phyloP scores from a whole-genome alignment of 1,140 invertebrate species.

The Brachionus koreanus region DNA sequence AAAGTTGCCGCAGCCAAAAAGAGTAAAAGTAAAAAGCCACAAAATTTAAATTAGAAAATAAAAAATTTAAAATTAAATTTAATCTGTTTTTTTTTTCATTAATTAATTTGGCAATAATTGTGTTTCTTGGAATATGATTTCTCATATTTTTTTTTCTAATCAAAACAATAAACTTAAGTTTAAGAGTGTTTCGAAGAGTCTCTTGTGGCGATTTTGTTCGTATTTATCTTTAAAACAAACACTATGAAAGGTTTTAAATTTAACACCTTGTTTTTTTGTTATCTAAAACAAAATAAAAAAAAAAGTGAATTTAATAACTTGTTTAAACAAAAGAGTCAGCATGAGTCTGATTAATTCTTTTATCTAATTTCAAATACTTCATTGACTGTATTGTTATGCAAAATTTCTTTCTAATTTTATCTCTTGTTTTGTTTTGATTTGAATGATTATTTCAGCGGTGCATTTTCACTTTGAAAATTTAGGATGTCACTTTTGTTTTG shows the following conservation, averaged over 20 bases:
- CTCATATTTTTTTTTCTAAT: not conserved
- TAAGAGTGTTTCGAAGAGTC: not conserved
- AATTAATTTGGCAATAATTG: not conserved
- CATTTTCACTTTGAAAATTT: too few relatives aligned
- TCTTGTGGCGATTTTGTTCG: not conserved
- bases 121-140: not conserved
- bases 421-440: not conserved
- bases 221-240: not conserved
- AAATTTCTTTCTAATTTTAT: not conserved
- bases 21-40: constrained; percentile 8
- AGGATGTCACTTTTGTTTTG: too few relatives aligned
- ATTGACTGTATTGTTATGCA: not conserved
- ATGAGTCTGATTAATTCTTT: not conserved
- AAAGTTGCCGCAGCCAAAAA: constrained; percentile 27
- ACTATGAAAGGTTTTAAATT: not conserved
- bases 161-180: not conserved
- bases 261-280: not conserved
- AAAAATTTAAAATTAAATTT: not conserved
- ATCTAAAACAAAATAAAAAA: not conserved
- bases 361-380: not conserved
- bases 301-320: not conserved
- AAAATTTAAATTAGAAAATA: not conserved
- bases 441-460: too few relatives aligned
- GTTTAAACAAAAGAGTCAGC: not conserved
- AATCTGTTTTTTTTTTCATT: not conserved